phyloP scores from a whole-genome alignment of 2,888 invertebrate species.

The Phalera bucephala region DNA sequence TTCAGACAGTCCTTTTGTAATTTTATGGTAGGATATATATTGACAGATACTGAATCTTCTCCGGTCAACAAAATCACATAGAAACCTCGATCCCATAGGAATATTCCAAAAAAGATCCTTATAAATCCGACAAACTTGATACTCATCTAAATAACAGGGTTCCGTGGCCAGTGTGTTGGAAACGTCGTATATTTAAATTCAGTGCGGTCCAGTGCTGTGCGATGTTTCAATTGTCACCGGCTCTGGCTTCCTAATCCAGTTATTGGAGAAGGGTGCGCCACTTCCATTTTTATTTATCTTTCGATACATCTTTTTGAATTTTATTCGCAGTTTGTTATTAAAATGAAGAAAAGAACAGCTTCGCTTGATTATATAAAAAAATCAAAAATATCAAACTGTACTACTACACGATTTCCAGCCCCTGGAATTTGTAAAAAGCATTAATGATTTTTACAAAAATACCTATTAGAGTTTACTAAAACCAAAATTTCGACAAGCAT shows the following conservation, averaged over 20 bases:
- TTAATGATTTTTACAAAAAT: too few species aligned
- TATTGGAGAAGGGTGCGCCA: conserved; percentile 59
- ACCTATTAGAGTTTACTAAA: too few species aligned
- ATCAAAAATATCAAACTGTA: too few species aligned
- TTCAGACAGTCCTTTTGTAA: too few species aligned
- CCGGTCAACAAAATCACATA: conserved; percentile 33
- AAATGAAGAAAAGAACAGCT: too few species aligned
- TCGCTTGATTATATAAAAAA: too few species aligned
- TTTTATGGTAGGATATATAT: too few species aligned
- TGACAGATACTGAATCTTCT: too few species aligned
- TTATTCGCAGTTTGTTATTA: too few species aligned
- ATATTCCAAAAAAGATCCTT: conserved; percentile 27
- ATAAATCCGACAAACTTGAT: conserved; percentile 57
- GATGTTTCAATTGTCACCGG: conserved; percentile 74
- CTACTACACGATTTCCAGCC: too few species aligned
- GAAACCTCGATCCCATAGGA: conserved; percentile 31
- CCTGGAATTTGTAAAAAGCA: too few species aligned
- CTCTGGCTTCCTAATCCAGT: conserved; percentile 67
- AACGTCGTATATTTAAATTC: conserved; percentile 76
- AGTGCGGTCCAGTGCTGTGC: conserved; percentile 52
- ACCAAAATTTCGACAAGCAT: too few species aligned
- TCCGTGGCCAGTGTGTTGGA: conserved; percentile 58
- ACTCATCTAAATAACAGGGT: conserved; percentile 58
- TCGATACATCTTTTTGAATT: conserved; percentile 7
- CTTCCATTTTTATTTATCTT: conserved; percentile 21